Percentiles rank a stretch among this genome's conserved stretches.
phyloP scores from a whole-genome alignment of 2,113 vertebrate genomes.

The Camelus bactrianus region DNA sequence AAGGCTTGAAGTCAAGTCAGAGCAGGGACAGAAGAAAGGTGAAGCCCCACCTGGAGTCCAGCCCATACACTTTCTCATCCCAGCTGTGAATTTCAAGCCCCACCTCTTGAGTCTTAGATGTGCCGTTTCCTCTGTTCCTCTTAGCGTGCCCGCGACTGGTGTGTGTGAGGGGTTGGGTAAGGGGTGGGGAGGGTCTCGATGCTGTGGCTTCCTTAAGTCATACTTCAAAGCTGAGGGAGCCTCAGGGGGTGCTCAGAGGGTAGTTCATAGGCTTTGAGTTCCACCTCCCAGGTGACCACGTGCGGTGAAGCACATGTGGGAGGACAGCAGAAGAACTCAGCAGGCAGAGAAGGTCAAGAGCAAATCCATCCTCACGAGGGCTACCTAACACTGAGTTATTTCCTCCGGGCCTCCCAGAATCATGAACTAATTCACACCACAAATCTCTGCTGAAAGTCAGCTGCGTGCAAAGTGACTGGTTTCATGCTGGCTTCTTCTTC shows the following conservation, averaged over 20 bases:
- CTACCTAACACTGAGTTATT: neutral
- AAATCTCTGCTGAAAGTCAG: neutral
- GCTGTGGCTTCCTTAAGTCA: neutral
- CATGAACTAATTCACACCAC: neutral
- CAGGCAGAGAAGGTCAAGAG: neutral
- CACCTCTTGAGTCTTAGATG: neutral
- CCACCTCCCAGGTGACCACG: neutral
- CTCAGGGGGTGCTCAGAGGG: neutral
- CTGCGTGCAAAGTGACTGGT: neutral
- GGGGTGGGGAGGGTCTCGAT: neutral
- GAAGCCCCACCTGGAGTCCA: neutral
- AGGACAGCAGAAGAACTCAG: neutral
- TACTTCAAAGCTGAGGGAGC: neutral
- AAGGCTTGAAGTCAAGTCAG: neutral
- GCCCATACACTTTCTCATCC: neutral
- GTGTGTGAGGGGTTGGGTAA: too few species aligned
- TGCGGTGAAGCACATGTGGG: neutral
- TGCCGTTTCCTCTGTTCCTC: neutral
- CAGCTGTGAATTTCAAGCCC: neutral
- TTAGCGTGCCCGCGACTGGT: neutral
- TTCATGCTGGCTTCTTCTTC: neutral
- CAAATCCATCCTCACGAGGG: neutral
- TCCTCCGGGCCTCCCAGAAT: slow-evolving; percentile 11
- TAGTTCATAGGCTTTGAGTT: neutral
- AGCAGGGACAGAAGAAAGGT: neutral